Evolutionary conservation across 2,113 vertebrate genomes (phyloP), one percentile per base, ranked within the genome.

Genomic region (Centropus bengalensis): DNA sequence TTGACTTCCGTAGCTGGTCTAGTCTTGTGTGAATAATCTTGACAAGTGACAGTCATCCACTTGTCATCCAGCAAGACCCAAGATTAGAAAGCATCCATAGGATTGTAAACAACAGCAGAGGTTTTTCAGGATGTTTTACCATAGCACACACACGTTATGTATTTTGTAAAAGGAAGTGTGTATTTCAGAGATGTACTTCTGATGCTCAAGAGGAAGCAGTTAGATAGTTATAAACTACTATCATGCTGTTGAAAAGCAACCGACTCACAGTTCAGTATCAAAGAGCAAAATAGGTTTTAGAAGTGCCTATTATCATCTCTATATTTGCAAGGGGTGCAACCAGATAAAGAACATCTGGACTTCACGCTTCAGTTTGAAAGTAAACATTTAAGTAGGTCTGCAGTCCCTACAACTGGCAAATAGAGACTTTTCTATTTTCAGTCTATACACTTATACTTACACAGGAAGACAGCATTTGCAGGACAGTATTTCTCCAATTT

Each of bases 391-490:
- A 91, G 30, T 16, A 93, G 5, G 42, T 51, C 73, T 92, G 78
- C 38, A 74, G 71, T 54, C 55, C 38, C 26, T 51, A 66, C 30
- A 62, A 59, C 58, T 82, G 68, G 68, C 36, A 89, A 87, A 85
- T 4, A 49, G 70, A 79, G 84, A 89, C 82, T 62, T 83, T 67
- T 82, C 91, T 96, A 74, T 91, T 95, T 97, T 94, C 79, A 64
- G 91, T 51, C 78, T 69, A 64, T 49, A 68, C 12, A 32, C 77
- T 92, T 88, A 62, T 30, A 51, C 82, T 80, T 67, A 51, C 64
- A 51, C 85, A 88, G 96, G 68, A 73, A 5, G 68, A 91, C 78
- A 51, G 63, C 22, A 69, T 69, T 92, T 44, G 24, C 67, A 94
- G 78, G 71, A 85, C 47, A 60, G 47, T 12, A n/a, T 89, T 94